Base-by-base conservation (phyloP, 2,113 vertebrate genomes). In the Glaucidium brasilianum region DNA sequence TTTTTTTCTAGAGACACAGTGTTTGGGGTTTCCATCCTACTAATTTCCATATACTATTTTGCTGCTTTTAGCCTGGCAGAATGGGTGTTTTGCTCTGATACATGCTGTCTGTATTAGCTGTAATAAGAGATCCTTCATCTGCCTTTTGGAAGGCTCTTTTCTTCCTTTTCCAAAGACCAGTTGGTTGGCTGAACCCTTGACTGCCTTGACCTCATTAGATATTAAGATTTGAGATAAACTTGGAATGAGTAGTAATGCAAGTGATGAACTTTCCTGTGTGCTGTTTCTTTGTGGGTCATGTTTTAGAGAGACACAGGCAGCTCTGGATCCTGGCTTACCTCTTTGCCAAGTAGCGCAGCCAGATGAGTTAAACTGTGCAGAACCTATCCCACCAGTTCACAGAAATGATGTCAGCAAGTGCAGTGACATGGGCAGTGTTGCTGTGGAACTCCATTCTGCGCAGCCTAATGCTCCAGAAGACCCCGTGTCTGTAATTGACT, bases 401-500 rank as follows among this genome's bases (percentile, higher is more conserved):
- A 7, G 84, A 32, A 71, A 15, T 1, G 58, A 96, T 66, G 56
- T 34, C 15, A 80, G 9, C 85, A 85, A 78, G 81, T 10, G 89
- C 9, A 3, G 56, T 4, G 94, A 95, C 56, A 25, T 23, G 34
- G 89, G 73, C 62, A 84, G 16, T 0, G 58, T 32, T 72, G 91
- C 92, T n/a, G 82, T 97, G 87, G 95, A 97, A 8, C 82, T 97
- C 21, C 90, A 96, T 25, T 15, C 81, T 85, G 78, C 74, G 34
- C 97, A 95, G 4, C 71, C 74, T 45, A 90, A 11, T 27, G 15
- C 93, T 73, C 37, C 92, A 7, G 98, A 98, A 60, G 97, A 98
- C 67, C 92, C 90, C 0, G 97, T 95, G 50, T 92, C 94, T 5
- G 86, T 98, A 64, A 97, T 96, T 47, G 93, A 97, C 77, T 96